A percentile compares a stretch with the other conserved stretches of the same genome.
phyloP scores from a whole-genome alignment of 2,797 vertebrate species.

The Bradypodion pumilum region DNA sequence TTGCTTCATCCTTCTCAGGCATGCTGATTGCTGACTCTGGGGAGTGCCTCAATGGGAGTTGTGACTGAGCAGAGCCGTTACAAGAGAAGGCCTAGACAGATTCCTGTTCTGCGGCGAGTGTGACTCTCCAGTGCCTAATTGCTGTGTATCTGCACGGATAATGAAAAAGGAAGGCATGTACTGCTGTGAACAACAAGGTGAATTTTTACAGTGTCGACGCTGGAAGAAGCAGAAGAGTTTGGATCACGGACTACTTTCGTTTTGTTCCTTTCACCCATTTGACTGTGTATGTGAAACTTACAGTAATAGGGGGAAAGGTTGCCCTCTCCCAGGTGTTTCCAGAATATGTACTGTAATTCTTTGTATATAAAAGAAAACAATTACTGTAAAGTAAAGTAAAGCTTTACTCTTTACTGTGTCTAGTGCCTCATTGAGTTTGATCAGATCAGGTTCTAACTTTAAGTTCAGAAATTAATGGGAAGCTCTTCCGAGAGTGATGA shows the following conservation, averaged over 20 bases:
- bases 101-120: not conserved
- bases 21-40: not conserved
- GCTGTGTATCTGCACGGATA: constrained; percentile 22
- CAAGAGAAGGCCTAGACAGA: not conserved
- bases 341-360: constrained; percentile 89
- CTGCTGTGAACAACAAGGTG: constrained; percentile 51
- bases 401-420: constrained; percentile 80
- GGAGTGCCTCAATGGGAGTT: not conserved
- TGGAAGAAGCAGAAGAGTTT: constrained; percentile 72
- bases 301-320: constrained; percentile 74
- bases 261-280: constrained; percentile 73
- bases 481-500: no score
- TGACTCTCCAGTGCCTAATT: constrained; percentile 26
- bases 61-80: constrained; percentile 6
- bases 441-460: constrained; percentile 4
- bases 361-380: constrained; percentile 89
- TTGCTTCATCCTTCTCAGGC: not conserved
- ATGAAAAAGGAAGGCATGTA: not conserved
- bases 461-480: not conserved
- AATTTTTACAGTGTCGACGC: constrained; percentile 70
- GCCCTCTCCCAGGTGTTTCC: constrained; percentile 78
- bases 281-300: constrained; percentile 79
- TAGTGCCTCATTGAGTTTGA: constrained; percentile 67
- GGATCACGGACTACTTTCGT: constrained; percentile 73
- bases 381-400: constrained; percentile 93